Evolutionary conservation across 2,888 invertebrate genomes (phyloP).

Genomic region (Cantharis flavilabris): DNA sequence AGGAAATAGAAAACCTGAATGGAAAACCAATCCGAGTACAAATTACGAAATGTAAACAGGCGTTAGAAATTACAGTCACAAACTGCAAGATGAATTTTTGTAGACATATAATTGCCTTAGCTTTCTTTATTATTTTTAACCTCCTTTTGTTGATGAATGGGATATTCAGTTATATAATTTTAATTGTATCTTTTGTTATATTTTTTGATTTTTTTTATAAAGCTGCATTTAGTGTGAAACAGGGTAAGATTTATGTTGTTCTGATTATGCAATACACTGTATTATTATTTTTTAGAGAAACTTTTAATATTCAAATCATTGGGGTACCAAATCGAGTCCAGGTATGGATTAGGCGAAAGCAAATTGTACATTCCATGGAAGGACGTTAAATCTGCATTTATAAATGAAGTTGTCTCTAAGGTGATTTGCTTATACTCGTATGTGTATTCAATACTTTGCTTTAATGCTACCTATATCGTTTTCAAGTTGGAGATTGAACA

Average conservation of each 20-base stretch:
- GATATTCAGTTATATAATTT: conserved; percentile 19
- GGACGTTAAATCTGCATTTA: conserved; percentile 51
- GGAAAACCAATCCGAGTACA: conserved; percentile 26
- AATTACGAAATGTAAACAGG: conserved; percentile 27
- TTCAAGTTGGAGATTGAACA: no score
- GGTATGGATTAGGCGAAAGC: conserved; percentile 45
- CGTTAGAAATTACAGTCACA: conserved; percentile 33
- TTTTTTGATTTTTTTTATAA: conserved; percentile 32
- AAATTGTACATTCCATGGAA: conserved; percentile 50
- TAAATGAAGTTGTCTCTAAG: conserved; percentile 56
- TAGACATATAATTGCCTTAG: conserved; percentile 28
- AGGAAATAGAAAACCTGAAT: conserved; percentile 30
- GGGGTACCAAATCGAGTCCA: conserved; percentile 50
- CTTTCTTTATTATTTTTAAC: conserved; percentile 28
- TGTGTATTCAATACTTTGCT: no score
- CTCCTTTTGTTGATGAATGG: conserved; percentile 22
- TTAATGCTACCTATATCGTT: no score
- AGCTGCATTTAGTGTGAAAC: conserved; percentile 42
- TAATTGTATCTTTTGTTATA: conserved; percentile 26
- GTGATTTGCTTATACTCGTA: conserved; percentile 38
- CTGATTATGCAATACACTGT: not conserved
- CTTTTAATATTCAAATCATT: conserved; percentile 49
- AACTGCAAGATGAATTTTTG: conserved; percentile 24
- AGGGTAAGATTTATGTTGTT: conserved; percentile 34
- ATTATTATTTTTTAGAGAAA: conserved; percentile 41